A percentile compares a stretch with the other conserved stretches of the same genome.
Conservation (phyloP, 1,140 invertebrate genomes). For the Leptoteleia sp. region DNA sequence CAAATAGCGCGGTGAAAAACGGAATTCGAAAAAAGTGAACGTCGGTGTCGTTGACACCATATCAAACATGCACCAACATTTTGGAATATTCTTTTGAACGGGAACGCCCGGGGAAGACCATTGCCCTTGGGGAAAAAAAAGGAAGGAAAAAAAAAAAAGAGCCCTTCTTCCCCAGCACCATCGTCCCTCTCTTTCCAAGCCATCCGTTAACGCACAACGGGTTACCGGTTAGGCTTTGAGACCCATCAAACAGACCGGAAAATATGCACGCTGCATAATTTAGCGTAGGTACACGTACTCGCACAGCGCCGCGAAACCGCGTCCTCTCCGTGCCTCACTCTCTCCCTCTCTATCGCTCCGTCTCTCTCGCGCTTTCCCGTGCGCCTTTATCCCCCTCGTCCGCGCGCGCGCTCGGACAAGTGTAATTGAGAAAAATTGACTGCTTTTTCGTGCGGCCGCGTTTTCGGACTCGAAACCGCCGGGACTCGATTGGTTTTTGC, state of each 20-base stretch:
- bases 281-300: constrained; percentile 72
- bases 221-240: constrained; percentile 79
- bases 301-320: constrained; percentile 62
- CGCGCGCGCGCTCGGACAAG: constrained; percentile 39
- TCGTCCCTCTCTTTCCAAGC: constrained; percentile 72
- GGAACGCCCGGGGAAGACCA: constrained; percentile 51
- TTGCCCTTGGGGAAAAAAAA: constrained; percentile 67
- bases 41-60: constrained; percentile 46
- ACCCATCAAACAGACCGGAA: constrained; percentile 81
- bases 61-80: constrained; percentile 60
- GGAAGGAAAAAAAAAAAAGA: no score
- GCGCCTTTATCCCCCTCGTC: constrained; percentile 43
- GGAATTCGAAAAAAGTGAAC: constrained; percentile 24
- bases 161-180: constrained; percentile 62
- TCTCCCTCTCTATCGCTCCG: no score
- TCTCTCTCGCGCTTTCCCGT: constrained; percentile 33
- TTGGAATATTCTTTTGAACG: constrained; percentile 68
- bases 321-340: constrained; percentile 34
- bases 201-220: constrained; percentile 72
- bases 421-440: constrained; percentile 60
- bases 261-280: constrained; percentile 81
- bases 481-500: no score
- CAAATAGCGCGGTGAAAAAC: constrained; percentile 21
- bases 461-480: no score
- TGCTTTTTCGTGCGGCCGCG: constrained; percentile 37